Conservation (phyloP, 2,113 vertebrate species). For the Thryonomys swinderianus region DNA sequence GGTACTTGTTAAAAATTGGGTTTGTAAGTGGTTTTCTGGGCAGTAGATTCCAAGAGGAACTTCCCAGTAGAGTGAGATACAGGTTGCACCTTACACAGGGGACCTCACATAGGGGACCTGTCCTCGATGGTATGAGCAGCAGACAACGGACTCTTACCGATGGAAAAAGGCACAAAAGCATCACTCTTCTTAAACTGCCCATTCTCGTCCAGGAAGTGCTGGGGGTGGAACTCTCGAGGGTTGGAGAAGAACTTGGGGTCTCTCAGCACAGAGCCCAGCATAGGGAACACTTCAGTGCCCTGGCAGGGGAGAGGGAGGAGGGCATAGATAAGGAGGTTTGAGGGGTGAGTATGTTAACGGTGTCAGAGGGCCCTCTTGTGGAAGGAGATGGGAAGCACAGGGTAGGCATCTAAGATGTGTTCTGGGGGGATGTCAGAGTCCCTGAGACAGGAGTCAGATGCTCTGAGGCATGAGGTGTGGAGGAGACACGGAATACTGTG, state of each 20-base stretch:
- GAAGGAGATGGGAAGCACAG: not conserved
- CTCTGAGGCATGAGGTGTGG: not conserved
- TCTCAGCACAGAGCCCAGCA: conserved; percentile 80
- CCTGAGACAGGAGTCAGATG: not conserved
- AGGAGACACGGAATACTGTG: not conserved
- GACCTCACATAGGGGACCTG: not conserved
- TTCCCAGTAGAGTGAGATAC: not conserved
- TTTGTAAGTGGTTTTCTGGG: not conserved
- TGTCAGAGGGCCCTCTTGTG: not conserved
- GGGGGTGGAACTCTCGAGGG: conserved; percentile 77
- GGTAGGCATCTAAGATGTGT: not conserved
- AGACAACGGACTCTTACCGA: conserved; percentile 72
- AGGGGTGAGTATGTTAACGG: not conserved
- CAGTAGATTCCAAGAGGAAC: not conserved
- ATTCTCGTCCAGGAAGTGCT: conserved; percentile 83
- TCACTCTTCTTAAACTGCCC: conserved; percentile 84
- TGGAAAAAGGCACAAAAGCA: conserved; percentile 83
- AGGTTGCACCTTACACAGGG: not conserved
- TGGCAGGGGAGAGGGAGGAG: not conserved
- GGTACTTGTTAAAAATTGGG: not conserved
- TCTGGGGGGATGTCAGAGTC: not conserved
- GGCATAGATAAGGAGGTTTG: not conserved
- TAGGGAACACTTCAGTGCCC: conserved; percentile 78
- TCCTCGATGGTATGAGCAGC: not conserved
- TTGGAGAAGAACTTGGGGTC: conserved; percentile 80